Evolutionary conservation across 2,888 invertebrate genomes (phyloP).

Genomic region (Drosophila fulvimacula): DNA sequence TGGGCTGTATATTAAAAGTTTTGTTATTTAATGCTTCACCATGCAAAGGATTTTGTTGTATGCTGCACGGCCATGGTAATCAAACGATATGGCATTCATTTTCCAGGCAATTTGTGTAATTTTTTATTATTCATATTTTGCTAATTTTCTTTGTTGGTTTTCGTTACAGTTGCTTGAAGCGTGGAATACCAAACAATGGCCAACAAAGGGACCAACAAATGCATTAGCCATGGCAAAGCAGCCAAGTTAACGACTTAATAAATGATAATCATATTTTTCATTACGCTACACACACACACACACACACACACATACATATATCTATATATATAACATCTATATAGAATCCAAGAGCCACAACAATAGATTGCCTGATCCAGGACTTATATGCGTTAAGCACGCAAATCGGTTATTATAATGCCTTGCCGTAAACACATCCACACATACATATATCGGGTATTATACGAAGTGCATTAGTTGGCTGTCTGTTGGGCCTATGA

Average conservation of each 20-base stretch:
- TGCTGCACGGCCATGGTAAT: conserved; percentile 3
- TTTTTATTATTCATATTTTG: conserved; percentile 16
- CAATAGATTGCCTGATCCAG: conserved; percentile 33
- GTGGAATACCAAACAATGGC: conserved; percentile 27
- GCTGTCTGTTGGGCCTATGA: conserved; percentile 44
- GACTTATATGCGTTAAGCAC: conserved; percentile 68
- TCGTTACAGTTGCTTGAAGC: conserved; percentile 17
- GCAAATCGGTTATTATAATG: conserved; percentile 81
- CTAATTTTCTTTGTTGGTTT: conserved; percentile 34
- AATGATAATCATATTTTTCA: conserved; percentile 67
- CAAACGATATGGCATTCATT: conserved; percentile 14
- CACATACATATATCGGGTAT: conserved; percentile 23
- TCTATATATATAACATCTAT: neutral
- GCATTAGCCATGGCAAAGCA: conserved; percentile 38
- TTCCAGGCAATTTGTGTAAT: conserved; percentile 43
- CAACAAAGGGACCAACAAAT: conserved; percentile 23
- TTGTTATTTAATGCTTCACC: neutral
- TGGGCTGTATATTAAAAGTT: neutral
- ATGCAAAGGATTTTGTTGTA: neutral
- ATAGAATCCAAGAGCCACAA: conserved; percentile 7
- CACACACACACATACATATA: conserved; percentile 4
- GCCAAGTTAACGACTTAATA: conserved; percentile 59
- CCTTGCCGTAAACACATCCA: conserved; percentile 36
- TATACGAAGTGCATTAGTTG: conserved; percentile 51
- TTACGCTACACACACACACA: conserved; percentile 44